Evolutionary conservation across 1,140 invertebrate genomes (phyloP).

Genomic region (Penaeus japonicus): DNA sequence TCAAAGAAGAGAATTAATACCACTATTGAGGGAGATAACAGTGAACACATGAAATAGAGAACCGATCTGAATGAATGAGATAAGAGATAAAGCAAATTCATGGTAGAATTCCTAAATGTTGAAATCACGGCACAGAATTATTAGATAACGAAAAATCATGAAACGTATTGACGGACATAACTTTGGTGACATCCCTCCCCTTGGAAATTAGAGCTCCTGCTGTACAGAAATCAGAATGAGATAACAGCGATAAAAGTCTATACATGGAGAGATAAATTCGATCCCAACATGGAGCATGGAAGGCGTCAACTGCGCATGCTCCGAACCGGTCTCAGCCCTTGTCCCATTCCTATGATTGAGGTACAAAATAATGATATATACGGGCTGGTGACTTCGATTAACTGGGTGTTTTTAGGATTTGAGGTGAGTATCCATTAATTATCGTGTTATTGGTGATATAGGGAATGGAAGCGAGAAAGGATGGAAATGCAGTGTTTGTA

Average conservation of each 20-base stretch:
- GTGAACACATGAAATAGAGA: background rate
- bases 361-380: background rate
- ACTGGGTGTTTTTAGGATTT: no score
- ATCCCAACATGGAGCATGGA: slow-evolving; percentile 16
- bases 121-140: no score
- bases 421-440: background rate
- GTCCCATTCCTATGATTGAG: background rate
- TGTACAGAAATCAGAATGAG: no score
- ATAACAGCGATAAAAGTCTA: background rate
- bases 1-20: background rate
- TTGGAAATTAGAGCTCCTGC: no score
- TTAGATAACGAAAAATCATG: no score
- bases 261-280: background rate
- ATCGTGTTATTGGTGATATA: background rate
- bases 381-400: no score
- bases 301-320: slow-evolving; percentile 24
- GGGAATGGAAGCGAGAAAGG: background rate
- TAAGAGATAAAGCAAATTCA: no score
- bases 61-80: no score
- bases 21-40: background rate
- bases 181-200: no score
- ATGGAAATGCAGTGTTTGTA: background rate
- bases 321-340: slow-evolving; percentile 8
- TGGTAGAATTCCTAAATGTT: no score
- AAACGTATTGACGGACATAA: no score